Evolutionary conservation across 2,113 vertebrate species (phyloP), one percentile per base, ranked within the genome.

Genomic region (Stigmatopora argus): DNA sequence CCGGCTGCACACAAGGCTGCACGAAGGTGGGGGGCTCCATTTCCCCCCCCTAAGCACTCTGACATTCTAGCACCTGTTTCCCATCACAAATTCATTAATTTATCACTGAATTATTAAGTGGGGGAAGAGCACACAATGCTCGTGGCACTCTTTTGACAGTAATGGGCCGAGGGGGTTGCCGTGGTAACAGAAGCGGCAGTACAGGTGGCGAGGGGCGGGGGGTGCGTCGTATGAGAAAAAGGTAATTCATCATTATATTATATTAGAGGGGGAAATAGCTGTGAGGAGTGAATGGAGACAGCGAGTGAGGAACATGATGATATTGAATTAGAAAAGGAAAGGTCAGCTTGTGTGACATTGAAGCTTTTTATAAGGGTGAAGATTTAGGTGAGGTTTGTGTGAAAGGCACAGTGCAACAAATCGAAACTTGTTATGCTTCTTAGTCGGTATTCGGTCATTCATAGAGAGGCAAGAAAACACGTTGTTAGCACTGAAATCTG

Each of bases 91-190:
- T 84, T 79, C 64, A 17, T 86, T 87, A 85, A 90, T 92, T 90
- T 91, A 84, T 86, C 83, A 67, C 86, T 84, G 84, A 89, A 88
- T 89, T 89, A 89, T 90, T 90, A 90, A 88, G 75, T 64, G 14
- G 13, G 23, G 53, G 23, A 75, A 85, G 75, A 85, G 78, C 75
- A 77, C 82, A 77, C 76, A 84, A 80, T 86, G 79, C 85, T 81
- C 80, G 83, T 83, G 83, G 72, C 84, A 73, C 81, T 86, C 66
- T 56, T 56, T 31, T 85, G 87, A 87, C 83, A 83, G 72, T 78
- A 61, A 61, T 67, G 61, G 59, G 26, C 13, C 51, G 55, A 68
- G 62, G 63, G 9, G 26, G 83, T 83, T 85, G 68, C 85, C 65
- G 52, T 79, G 75, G 86, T 65, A 89, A 89, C 83, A 52, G 47